Conservation (phyloP, 2,113 vertebrate species). For the Albula glossodonta region DNA sequence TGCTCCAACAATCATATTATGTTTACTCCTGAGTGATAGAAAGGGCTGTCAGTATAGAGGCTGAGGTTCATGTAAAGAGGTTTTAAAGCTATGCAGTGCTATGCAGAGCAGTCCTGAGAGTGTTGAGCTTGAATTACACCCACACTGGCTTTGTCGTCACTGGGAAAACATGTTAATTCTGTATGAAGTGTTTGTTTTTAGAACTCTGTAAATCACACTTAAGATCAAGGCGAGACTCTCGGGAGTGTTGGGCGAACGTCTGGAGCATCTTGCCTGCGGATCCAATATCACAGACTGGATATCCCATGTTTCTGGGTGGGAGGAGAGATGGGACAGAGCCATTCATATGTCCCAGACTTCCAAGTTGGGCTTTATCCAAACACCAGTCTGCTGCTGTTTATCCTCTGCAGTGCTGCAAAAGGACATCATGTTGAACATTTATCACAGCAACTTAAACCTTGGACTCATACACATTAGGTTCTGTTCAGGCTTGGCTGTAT, state of each 20-base stretch:
- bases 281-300: background rate
- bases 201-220: slow-evolving; percentile 2
- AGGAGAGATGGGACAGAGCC: slow-evolving; percentile 6
- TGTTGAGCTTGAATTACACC: background rate
- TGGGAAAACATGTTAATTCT: background rate
- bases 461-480: background rate
- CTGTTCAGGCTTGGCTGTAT: background rate
- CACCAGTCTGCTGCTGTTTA: slow-evolving; percentile 54
- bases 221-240: slow-evolving; percentile 8
- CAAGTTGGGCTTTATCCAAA: slow-evolving; percentile 54
- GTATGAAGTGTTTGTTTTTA: background rate
- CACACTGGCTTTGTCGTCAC: background rate
- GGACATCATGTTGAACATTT: slow-evolving; percentile 52
- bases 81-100: background rate
- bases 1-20: background rate
- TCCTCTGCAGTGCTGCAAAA: slow-evolving; percentile 49
- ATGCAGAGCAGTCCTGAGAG: background rate
- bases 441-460: slow-evolving; percentile 22
- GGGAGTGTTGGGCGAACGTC: background rate
- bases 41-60: background rate
- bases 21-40: background rate
- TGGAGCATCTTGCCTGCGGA: background rate
- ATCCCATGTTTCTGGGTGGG: slow-evolving; percentile 33
- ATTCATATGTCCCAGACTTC: slow-evolving; percentile 50
- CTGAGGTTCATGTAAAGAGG: background rate